Evolutionary conservation across 2,888 invertebrate species (phyloP), one percentile per base, ranked within the genome.

Genomic region (Idaea biselata): DNA sequence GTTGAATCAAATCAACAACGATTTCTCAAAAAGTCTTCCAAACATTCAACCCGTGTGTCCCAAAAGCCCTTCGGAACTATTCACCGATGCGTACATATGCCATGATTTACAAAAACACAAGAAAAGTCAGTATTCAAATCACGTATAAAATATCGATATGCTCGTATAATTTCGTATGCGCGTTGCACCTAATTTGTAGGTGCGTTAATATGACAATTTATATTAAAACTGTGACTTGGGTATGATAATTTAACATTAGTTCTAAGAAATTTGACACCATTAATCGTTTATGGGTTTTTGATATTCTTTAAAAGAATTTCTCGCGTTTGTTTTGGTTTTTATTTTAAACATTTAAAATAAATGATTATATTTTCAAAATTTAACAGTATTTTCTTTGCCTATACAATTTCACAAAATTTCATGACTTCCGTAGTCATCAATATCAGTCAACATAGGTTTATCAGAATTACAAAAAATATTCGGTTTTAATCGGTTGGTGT

Each of bases 201-300:
- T 11, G 44, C 44, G 44, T 44, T 44, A 44, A 60, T 16, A 53
- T 18, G 25, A 17, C 58, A 14, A 58, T 61, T 61, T 58, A 53
- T 58, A 61, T 58, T 54, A 16, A n/a, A 54, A 53, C 16, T 58
- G 54, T 53, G 25, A 31, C 55, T 53, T 61, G 53, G 44, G 44
- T 44, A 44, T 44, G 7, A 44, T 44, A 44, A 44, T 44, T 44
- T 44, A 44, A 44, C 44, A 44, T 44, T 44, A 14, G 44, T 44
- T 44, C 44, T 44, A 11, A 44, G 44, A 44, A 44, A 44, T 44
- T 44, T 44, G 44, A 44, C 44, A 44, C 44, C 14, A 44, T 44
- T 44, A 44, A 44, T 44, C 44, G 44, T 44, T 44, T 44, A 44
- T 44, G 44, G 44, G 44, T 44, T 44, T 44, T 44, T 44, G 44